Evolutionary conservation across 2,888 invertebrate species (phyloP).

Genomic region (Colletes collaris): DNA sequence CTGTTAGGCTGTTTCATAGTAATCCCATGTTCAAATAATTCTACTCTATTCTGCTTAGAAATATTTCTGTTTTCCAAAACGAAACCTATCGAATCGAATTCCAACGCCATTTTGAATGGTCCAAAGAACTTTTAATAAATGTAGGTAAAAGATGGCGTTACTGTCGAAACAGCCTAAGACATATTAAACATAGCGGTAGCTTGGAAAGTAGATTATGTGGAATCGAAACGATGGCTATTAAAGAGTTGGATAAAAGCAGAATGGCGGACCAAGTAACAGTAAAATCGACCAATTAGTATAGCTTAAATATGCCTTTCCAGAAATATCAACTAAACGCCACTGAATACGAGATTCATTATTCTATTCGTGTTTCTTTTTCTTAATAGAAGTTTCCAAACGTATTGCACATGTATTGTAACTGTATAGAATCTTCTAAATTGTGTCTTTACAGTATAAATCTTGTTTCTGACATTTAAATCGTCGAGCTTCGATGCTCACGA

Average conservation of each 20-base stretch:
- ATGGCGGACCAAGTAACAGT: not conserved
- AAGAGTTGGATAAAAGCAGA: conserved; percentile 5
- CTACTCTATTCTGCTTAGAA: too few relatives aligned
- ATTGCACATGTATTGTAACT: not conserved
- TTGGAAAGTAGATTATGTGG: conserved; percentile 34
- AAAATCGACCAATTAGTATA: conserved; percentile 10
- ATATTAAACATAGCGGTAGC: conserved; percentile 34
- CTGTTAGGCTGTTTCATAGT: conserved; percentile 31
- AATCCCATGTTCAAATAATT: conserved; percentile 8
- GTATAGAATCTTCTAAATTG: not conserved
- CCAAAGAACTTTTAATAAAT: not conserved
- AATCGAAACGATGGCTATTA: conserved; percentile 1
- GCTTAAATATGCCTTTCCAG: not conserved
- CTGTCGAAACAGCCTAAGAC: conserved; percentile 12
- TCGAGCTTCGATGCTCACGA: not conserved
- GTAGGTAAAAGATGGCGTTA: conserved; percentile 2
- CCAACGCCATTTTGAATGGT: not conserved
- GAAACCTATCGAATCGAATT: not conserved
- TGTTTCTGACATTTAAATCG: not conserved
- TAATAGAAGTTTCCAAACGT: not conserved
- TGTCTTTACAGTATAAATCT: not conserved
- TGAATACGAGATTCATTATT: not conserved
- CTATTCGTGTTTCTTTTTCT: not conserved
- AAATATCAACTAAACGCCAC: not conserved
- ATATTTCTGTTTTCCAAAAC: too few relatives aligned